Evolutionary conservation across 2,888 invertebrate genomes (phyloP), one percentile per base, ranked within the genome.

Genomic region (Hypercompe scribonia): DNA sequence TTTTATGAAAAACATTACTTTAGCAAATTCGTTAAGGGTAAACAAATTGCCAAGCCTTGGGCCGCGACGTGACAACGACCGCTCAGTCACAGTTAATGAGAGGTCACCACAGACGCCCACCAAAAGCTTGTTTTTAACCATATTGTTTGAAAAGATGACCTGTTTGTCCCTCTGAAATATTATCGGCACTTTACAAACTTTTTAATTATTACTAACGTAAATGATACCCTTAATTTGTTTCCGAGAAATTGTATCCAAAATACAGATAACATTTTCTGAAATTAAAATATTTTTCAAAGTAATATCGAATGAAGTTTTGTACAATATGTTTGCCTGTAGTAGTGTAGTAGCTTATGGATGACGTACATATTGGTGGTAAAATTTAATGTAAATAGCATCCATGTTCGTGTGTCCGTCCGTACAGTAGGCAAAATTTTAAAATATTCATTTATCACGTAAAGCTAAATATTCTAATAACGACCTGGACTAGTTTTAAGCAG

Each of bases 1-100:
- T 93, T 89, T 87, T 86, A 91, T 90, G 89, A 90, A 90, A 92
- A 90, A 88, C 90, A 90, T 92, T 89, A 90, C 87, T 90, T 90
- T 87, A 82, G 87, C 81, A 86, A 90, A 92, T 91, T 90, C 87
- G 90, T 91, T 91, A 88, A 88, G 90, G 90, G 87, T 83, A 87
- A 89, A 91, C 91, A 93, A 93, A 92, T 92, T 90, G 88, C 85
- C 83, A 79, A 83, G 85, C 89, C 86, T 87, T 85, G 85, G 82
- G 83, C 87, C 85, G 87, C 87, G 90, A 92, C 91, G 93, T 92
- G 93, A 91, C 91, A 89, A 90, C 91, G 90, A 88, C 89, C 91
- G 89, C 84, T 91, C 89, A 88, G 88, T 90, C 90, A 88, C 87
- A 85, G 89, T 89, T 91, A 92, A 92, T 92, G 92, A 91, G 90